Base-by-base conservation (phyloP, 2,888 invertebrate genomes). In the Leptarthrus brevirostris region DNA sequence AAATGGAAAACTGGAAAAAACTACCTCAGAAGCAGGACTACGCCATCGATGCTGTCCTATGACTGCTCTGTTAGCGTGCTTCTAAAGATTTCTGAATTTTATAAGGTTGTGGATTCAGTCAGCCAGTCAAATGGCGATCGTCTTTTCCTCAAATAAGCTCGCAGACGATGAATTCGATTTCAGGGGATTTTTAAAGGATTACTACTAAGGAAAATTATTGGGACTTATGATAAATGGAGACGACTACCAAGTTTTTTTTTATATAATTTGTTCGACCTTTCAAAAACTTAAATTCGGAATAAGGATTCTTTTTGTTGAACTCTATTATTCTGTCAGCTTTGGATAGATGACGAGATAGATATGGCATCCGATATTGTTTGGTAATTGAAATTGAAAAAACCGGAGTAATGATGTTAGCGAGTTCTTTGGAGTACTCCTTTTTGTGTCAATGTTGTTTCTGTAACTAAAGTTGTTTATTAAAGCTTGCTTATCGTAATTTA, bases 141-240 rank as follows among this genome's bases (percentile, higher is more conserved):
- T 36, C 34, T 18, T 14, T 58, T 58, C 58, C 40, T 30, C 26
- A 36, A 58, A 58, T 58, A 58, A 58, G 58, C 58, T 58, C 58
- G n/a, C 12, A 6, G 58, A 71, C 58, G 74, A 71, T 71, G 70
- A 74, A 74, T 61, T 71, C 74, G 74, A 74, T 74, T 74, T 74
- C 61, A 74, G 47, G 30, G 74, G 74, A 74, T 74, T 74, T 70
- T 74, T 61, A 74, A 74, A 74, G 74, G 74, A 74, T 74, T 74
- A 71, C 74, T 70, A 20, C 49, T 20, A 18, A 58, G 10, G 58
- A 36, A 58, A 74, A 69, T 74, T 53, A 70, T 74, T 70, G 70
- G 49, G 73, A 69, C 52, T 69, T 74, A 70, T 49, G 56, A 47
- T 70, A 74, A 74, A 70, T 58, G 66, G 30, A 70, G 34, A 74